These are phyloP conservation scores for Dexiosoma caninum DNA, from an alignment of 2,888 invertebrate species.

Conservation along the genomic window DNA sequence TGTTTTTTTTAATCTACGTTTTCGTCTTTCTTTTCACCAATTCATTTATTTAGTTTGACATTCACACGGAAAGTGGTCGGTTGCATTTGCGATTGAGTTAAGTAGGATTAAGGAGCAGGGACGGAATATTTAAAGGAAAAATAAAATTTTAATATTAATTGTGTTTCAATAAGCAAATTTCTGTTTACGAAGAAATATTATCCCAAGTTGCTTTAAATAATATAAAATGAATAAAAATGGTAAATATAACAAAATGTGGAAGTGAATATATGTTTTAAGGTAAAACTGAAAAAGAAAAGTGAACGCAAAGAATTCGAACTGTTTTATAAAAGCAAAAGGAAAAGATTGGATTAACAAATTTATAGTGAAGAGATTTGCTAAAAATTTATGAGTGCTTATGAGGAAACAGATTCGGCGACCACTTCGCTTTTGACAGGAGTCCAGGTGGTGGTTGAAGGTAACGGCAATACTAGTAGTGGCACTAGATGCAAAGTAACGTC, in stretches of 20 bases:
- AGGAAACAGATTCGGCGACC: constrained; percentile 65
- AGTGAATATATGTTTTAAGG: background rate
- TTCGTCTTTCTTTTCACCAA: constrained; percentile 31
- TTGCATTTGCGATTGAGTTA: constrained; percentile 21
- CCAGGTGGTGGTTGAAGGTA: constrained; percentile 52
- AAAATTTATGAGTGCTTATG: constrained; percentile 59
- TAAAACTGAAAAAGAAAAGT: constrained; percentile 8
- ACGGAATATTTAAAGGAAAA: constrained; percentile 1
- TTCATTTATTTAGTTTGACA: constrained; percentile 62
- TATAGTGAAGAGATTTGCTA: background rate
- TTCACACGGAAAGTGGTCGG: constrained; percentile 57
- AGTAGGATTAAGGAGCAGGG: background rate
- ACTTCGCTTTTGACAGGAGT: constrained; percentile 70
- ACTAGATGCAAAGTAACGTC: constrained; percentile 12
- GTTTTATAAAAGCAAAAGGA: background rate
- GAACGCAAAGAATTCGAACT: background rate
- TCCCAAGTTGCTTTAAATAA: background rate
- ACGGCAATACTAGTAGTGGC: constrained; percentile 39
- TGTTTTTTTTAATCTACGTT: constrained; percentile 37
- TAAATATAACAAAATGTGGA: background rate
- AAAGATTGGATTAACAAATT: constrained; percentile 35
- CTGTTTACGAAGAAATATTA: background rate
- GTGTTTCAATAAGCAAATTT: background rate
- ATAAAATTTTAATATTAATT: constrained; percentile 3
- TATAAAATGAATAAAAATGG: too few relatives aligned